Evolutionary conservation across 2,888 invertebrate genomes (phyloP).

Genomic region (Euzophera pinguis): DNA sequence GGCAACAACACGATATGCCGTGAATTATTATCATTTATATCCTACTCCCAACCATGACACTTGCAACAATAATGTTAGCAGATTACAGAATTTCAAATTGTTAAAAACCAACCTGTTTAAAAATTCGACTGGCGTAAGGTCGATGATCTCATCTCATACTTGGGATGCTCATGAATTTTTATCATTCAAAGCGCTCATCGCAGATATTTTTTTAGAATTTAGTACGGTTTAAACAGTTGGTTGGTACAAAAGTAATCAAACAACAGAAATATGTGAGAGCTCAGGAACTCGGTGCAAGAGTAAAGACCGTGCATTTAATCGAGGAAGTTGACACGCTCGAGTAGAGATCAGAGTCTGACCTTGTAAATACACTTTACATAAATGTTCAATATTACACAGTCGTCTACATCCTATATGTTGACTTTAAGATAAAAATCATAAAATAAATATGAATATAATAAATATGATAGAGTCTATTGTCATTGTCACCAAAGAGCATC

Average conservation of each 20-base stretch:
- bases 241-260: background rate
- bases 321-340: constrained; percentile 35
- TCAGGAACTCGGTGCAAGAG: background rate
- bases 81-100: background rate
- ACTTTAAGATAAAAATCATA: too few relatives aligned
- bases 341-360: constrained; percentile 37
- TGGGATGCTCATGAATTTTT: constrained; percentile 3
- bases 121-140: background rate
- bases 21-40: constrained; percentile 37
- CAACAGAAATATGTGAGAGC: background rate
- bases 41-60: constrained; percentile 2
- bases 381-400: background rate
- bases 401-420: background rate
- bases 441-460: too few relatives aligned
- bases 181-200: background rate
- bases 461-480: too few relatives aligned
- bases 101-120: background rate
- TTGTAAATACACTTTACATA: constrained; percentile 21
- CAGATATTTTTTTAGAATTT: background rate
- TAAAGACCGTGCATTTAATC: constrained; percentile 9
- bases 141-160: constrained; percentile 6
- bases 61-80: background rate
- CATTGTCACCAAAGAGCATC: too few relatives aligned
- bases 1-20: constrained; percentile 30
- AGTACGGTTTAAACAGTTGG: constrained; percentile 1